These are phyloP conservation scores for Chelmon rostratus DNA, from an alignment of 2,797 vertebrate genomes.

Conservation along the genomic window DNA sequence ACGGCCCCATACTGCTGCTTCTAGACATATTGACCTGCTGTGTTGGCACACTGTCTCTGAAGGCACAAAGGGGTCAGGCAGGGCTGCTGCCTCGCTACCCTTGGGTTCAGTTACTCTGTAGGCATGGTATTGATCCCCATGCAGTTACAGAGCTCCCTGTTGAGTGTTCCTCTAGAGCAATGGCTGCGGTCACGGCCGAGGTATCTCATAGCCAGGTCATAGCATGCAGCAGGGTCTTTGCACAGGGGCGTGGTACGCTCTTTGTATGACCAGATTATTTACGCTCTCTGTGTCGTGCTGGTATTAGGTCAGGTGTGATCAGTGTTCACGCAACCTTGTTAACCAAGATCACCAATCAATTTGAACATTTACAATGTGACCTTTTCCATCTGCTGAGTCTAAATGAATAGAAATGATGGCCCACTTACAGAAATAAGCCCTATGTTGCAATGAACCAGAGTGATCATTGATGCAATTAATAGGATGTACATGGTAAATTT, in stretches of 20 bases:
- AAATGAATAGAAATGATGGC: constrained; percentile 18
- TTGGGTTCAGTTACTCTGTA: constrained; percentile 68
- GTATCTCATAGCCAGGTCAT: constrained; percentile 64
- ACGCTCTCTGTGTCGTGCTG: constrained; percentile 55
- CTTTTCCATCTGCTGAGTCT: neutral
- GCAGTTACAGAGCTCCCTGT: constrained; percentile 69
- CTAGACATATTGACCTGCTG: constrained; percentile 80
- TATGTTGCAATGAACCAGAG: neutral
- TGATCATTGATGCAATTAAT: neutral
- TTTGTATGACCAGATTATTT: constrained; percentile 67
- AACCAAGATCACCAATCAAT: constrained; percentile 27
- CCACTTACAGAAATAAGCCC: too few relatives aligned
- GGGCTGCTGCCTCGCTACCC: constrained; percentile 54
- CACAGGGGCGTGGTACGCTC: constrained; percentile 43
- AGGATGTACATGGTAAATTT: neutral
- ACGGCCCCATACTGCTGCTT: constrained; percentile 77
- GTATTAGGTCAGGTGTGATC: constrained; percentile 60
- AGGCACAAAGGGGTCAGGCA: constrained; percentile 39
- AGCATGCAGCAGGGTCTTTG: constrained; percentile 71
- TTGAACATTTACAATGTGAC: constrained; percentile 26
- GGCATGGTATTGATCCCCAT: constrained; percentile 81
- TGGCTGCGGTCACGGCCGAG: constrained; percentile 55
- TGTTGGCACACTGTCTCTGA: constrained; percentile 63
- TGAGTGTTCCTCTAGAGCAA: constrained; percentile 69
- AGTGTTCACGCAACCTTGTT: constrained; percentile 41